These are phyloP conservation scores for Melinaea menophilus DNA, from an alignment of 2,888 invertebrate genomes.

Conservation along the genomic window DNA sequence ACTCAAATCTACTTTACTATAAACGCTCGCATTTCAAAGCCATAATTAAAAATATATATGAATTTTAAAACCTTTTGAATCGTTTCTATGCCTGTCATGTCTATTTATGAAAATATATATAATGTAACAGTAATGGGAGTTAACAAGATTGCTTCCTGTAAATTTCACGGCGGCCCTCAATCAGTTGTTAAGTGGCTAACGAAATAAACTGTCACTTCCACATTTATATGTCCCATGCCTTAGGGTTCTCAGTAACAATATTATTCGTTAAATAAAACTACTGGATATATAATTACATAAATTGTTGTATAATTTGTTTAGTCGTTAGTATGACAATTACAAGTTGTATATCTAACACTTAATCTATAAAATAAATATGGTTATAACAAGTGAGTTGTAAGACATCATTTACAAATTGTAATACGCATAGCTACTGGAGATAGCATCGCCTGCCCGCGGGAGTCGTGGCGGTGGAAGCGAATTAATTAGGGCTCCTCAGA, in stretches of 20 bases:
- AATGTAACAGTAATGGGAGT: slow-evolving; percentile 18
- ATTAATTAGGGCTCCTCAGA: slow-evolving; percentile 25
- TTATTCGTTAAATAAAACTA: neutral
- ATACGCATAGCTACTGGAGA: slow-evolving; percentile 9
- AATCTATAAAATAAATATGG: too few relatives aligned
- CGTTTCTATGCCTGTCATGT: slow-evolving; percentile 7
- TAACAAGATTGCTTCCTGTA: slow-evolving; percentile 35
- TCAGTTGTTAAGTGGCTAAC: slow-evolving; percentile 50
- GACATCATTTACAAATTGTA: slow-evolving; percentile 6
- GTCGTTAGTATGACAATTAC: too few relatives aligned
- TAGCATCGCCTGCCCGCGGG: slow-evolving; percentile 21
- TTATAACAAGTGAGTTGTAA: neutral
- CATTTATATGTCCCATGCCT: slow-evolving; percentile 30
- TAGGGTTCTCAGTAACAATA: slow-evolving; percentile 23
- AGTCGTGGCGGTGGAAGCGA: slow-evolving; percentile 25
- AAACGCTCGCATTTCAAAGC: too few relatives aligned
- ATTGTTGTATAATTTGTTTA: too few relatives aligned
- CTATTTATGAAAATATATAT: slow-evolving; percentile 19
- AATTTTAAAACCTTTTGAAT: neutral
- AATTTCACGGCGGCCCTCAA: slow-evolving; percentile 37
- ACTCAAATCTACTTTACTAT: too few relatives aligned
- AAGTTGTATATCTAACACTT: too few relatives aligned
- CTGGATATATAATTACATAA: too few relatives aligned
- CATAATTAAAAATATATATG: too few relatives aligned
- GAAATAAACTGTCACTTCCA: slow-evolving; percentile 58